Percentiles rank a stretch among this genome's conserved stretches.
Conservation (phyloP, 2,797 vertebrate genomes). For the Acrocephalus scirpaceus region DNA sequence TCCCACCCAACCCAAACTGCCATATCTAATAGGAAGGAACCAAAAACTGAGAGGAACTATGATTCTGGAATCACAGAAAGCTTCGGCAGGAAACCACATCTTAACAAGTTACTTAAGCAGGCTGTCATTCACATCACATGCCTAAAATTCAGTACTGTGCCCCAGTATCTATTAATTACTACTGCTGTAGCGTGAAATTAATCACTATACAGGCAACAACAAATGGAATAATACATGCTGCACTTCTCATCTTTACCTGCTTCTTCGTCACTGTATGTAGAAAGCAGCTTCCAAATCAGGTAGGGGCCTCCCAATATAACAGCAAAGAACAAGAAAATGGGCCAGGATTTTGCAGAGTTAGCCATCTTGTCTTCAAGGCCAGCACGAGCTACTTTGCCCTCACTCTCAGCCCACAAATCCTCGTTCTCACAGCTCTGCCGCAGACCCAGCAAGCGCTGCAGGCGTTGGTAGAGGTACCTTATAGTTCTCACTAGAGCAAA, state of each 20-base stretch:
- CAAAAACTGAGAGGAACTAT: not conserved
- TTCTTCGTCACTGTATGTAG: slow-evolving; percentile 80
- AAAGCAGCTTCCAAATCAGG: slow-evolving; percentile 96
- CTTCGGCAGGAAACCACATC: not conserved
- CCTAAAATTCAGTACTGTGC: not conserved
- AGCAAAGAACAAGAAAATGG: slow-evolving; percentile 94
- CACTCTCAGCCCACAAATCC: slow-evolving; percentile 92
- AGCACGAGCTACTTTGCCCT: slow-evolving; percentile 78
- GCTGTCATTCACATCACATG: not conserved
- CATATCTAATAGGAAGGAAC: not conserved
- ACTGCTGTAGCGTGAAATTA: not conserved
- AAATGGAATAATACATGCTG: not conserved
- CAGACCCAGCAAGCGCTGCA: slow-evolving; percentile 87
- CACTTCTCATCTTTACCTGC: slow-evolving; percentile 77
- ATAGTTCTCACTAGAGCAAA: slow-evolving; percentile 94
- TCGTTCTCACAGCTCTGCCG: slow-evolving; percentile 84
- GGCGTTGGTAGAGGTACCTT: slow-evolving; percentile 87
- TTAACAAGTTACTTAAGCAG: not conserved
- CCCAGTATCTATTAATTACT: not conserved
- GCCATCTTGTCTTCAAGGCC: slow-evolving; percentile 69
- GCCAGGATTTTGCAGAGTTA: slow-evolving; percentile 93
- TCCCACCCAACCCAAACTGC: not conserved
- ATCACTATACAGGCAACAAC: not conserved
- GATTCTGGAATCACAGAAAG: not conserved
- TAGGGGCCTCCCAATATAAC: slow-evolving; percentile 95